Evolutionary conservation across 2,797 vertebrate genomes (phyloP).

Genomic region (Sebastolobus alascanus): DNA sequence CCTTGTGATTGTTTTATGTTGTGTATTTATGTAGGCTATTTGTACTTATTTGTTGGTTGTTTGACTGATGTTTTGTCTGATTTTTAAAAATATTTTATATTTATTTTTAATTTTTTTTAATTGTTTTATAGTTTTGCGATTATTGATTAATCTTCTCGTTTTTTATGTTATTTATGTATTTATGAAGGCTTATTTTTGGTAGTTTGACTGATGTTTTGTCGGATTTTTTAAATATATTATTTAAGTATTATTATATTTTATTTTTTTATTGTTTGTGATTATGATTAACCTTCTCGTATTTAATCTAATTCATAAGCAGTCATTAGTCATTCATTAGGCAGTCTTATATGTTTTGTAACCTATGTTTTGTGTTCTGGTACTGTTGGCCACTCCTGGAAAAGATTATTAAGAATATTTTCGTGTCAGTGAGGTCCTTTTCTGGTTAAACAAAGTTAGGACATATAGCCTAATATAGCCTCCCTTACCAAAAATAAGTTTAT

Average conservation of each 20-base stretch:
- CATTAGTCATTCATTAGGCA: no score
- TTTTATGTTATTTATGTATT: no score
- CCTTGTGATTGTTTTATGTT: not conserved
- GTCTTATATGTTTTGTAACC: not conserved
- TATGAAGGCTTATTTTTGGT: no score
- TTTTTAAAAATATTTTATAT: not conserved
- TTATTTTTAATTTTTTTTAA: no score
- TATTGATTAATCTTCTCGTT: no score
- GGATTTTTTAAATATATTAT: no score
- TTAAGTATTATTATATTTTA: no score
- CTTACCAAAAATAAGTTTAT: no score
- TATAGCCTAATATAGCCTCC: not conserved
- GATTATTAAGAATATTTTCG: not conserved
- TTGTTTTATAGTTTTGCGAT: no score
- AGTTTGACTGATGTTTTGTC: no score
- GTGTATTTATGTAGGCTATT: not conserved
- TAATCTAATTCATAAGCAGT: no score
- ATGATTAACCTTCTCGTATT: not conserved
- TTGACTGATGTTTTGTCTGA: not conserved
- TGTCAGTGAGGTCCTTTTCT: not conserved
- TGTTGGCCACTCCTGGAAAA: not conserved
- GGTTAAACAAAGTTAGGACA: not conserved
- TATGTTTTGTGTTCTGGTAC: not conserved
- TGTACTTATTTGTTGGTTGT: not conserved
- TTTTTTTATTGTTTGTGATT: no score